Percentiles rank a stretch among this genome's conserved stretches.
These are phyloP conservation scores for Archocentrus centrarchus DNA, from an alignment of 2,113 vertebrate genomes.

Conservation along the genomic window DNA sequence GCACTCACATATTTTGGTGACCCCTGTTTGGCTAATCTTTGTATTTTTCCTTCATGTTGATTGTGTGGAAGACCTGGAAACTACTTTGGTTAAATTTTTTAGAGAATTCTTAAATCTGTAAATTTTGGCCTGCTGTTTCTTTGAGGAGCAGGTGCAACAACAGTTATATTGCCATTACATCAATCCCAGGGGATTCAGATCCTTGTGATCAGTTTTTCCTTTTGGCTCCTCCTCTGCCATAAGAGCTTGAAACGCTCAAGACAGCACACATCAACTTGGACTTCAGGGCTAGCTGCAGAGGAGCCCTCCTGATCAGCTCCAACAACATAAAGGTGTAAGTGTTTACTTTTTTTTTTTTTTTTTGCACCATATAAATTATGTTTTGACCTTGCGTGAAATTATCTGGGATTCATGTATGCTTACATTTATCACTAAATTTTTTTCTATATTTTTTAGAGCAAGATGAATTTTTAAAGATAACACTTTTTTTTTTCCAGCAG, in stretches of 20 bases:
- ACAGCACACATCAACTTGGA: conserved; percentile 62
- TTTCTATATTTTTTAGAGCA: background rate
- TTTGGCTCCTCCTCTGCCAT: conserved; percentile 89
- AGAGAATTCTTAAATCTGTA: background rate
- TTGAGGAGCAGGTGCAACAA: conserved; percentile 69
- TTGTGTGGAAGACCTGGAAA: background rate
- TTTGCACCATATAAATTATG: background rate
- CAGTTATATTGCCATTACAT: conserved; percentile 70
- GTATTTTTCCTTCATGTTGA: conserved; percentile 29
- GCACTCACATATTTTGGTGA: conserved; percentile 34
- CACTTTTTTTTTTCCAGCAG: background rate
- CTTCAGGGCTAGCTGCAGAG: conserved; percentile 50
- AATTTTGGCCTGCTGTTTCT: conserved; percentile 3
- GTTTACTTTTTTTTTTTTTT: conserved; percentile 13
- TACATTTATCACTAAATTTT: background rate
- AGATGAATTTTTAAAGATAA: background rate
- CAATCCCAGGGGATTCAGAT: conserved; percentile 66
- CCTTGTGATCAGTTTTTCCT: conserved; percentile 74
- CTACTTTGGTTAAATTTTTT: background rate
- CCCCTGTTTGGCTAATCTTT: conserved; percentile 32
- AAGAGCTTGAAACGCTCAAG: conserved; percentile 72
- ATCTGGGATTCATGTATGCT: background rate
- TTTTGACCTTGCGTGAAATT: background rate
- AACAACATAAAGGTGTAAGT: conserved; percentile 59
- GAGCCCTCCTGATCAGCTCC: conserved; percentile 47